These are phyloP conservation scores for Metallyticus violacea DNA, from an alignment of 2,888 invertebrate genomes.

Conservation along the genomic window DNA sequence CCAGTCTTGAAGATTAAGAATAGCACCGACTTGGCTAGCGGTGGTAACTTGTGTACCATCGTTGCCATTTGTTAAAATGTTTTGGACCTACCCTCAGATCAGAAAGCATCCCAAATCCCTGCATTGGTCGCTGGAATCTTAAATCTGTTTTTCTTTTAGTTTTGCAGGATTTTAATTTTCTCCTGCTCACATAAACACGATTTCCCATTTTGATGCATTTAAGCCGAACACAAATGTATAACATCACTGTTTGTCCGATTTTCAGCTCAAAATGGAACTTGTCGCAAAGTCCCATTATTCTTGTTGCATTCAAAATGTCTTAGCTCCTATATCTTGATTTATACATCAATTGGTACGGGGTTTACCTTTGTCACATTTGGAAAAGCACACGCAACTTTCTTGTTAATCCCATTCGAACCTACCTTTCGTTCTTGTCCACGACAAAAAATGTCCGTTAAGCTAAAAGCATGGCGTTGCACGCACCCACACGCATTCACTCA, in stretches of 20 bases:
- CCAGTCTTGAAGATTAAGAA: no score
- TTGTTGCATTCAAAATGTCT: not conserved
- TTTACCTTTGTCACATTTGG: not conserved
- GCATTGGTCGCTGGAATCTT: not conserved
- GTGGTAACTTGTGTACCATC: no score
- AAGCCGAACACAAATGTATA: not conserved
- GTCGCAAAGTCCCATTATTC: not conserved
- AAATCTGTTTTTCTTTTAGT: not conserved
- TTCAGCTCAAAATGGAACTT: not conserved
- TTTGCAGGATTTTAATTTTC: not conserved
- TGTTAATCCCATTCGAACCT: not conserved
- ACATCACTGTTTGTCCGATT: not conserved
- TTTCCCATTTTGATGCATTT: not conserved
- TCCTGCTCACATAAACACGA: not conserved
- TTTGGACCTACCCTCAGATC: no score
- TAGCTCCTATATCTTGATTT: not conserved
- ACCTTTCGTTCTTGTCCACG: not conserved
- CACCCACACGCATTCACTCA: conserved; percentile 1
- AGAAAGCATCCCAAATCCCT: not conserved
- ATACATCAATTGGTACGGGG: not conserved
- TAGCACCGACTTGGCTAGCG: no score
- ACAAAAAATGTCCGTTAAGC: not conserved
- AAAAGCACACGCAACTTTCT: not conserved
- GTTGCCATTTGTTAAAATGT: no score
- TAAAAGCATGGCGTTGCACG: not conserved